phyloP scores from a whole-genome alignment of 2,113 vertebrate species.

The Dipodomys stephensi region DNA sequence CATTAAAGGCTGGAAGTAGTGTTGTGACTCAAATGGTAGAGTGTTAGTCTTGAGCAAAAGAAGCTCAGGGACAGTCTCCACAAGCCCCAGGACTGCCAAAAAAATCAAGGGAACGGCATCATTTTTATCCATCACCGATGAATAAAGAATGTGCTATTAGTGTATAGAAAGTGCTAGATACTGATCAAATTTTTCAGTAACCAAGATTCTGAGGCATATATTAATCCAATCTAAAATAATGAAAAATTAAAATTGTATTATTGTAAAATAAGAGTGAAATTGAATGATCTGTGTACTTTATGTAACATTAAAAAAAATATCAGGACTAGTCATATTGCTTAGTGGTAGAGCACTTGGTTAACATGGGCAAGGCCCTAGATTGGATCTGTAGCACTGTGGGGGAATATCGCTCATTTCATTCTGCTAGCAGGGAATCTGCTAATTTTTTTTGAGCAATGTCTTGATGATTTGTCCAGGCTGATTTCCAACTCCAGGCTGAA shows the following conservation, averaged over 20 bases:
- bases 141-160: not conserved
- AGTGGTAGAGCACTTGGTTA: too few relatives aligned
- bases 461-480: not conserved
- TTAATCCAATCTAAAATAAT: not conserved
- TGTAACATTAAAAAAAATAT: not conserved
- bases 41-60: too few relatives aligned
- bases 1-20: too few relatives aligned
- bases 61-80: too few relatives aligned
- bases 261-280: not conserved
- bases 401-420: not conserved
- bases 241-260: not conserved
- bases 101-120: not conserved
- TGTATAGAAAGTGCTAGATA: conserved; percentile 13
- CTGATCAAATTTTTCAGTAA: not conserved
- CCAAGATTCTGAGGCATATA: not conserved
- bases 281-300: not conserved
- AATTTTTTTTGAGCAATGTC: not conserved
- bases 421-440: not conserved
- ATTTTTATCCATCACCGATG: not conserved
- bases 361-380: too few relatives aligned
- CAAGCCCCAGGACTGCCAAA: too few relatives aligned
- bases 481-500: not conserved
- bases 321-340: not conserved
- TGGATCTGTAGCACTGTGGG: not conserved
- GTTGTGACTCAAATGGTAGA: too few relatives aligned